Evolutionary conservation across 23 tunicate species (phyloP).

Genomic region (Ascidia mentula): DNA sequence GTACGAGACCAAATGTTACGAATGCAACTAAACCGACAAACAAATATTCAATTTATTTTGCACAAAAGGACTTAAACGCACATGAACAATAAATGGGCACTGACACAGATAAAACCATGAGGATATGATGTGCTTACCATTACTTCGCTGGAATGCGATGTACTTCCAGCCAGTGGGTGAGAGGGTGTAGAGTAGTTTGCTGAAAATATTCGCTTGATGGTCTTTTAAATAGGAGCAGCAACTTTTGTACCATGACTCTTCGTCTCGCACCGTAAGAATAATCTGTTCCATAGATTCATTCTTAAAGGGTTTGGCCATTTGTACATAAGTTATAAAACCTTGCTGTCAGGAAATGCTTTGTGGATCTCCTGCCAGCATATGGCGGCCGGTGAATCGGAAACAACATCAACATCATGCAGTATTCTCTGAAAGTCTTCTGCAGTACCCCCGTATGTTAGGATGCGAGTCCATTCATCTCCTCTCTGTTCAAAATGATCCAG

Average conservation of each 20-base stretch:
- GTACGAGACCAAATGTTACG: neutral
- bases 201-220: neutral
- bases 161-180: conserved; percentile 7
- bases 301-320: too few species aligned
- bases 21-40: too few species aligned
- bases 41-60: too few species aligned
- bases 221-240: neutral
- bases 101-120: neutral
- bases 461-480: neutral
- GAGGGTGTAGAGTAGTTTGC: neutral
- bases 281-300: too few species aligned
- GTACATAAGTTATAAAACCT: neutral
- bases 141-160: neutral
- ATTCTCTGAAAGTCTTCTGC: neutral
- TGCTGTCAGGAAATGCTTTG: neutral
- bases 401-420: neutral
- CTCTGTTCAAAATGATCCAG: neutral
- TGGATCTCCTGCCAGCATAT: neutral
- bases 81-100: too few species aligned
- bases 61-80: too few species aligned
- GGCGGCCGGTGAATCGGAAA: neutral
- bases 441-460: neutral
- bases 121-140: neutral
- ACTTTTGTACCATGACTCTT: neutral
- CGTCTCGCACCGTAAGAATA: neutral